phyloP scores from a whole-genome alignment of 2,888 invertebrate species.

The Nemurella pictetii region DNA sequence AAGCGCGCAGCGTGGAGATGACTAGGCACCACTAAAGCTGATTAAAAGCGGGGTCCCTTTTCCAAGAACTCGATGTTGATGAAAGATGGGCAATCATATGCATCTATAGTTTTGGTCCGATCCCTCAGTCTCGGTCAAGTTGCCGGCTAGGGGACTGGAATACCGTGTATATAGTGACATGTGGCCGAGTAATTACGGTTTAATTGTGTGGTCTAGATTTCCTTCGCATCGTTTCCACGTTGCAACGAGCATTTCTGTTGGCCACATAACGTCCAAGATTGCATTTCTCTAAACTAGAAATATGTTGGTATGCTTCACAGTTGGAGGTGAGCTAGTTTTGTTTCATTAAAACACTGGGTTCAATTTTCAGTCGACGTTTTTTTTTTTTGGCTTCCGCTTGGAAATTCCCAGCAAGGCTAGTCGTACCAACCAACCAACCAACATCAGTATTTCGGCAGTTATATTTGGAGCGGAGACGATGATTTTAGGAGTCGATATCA shows the following conservation, averaged over 20 bases:
- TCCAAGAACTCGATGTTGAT: not conserved
- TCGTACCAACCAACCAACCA: not conserved
- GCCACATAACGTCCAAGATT: not conserved
- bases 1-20: constrained; percentile 28
- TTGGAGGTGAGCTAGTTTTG: not conserved
- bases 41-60: constrained; percentile 24
- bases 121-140: not conserved
- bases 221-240: not conserved
- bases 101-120: not conserved
- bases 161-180: not conserved
- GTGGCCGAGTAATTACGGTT: not conserved
- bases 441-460: not conserved
- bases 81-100: not conserved
- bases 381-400: not conserved
- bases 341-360: not conserved
- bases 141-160: not conserved
- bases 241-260: not conserved
- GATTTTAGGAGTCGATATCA: not conserved
- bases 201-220: not conserved
- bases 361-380: not conserved
- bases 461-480: not conserved
- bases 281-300: not conserved
- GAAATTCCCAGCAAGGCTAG: too few relatives aligned
- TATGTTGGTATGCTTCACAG: not conserved
- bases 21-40: constrained; percentile 27